Conservation (phyloP, 2,113 vertebrate genomes). For the Pyrgilauda ruficollis region DNA sequence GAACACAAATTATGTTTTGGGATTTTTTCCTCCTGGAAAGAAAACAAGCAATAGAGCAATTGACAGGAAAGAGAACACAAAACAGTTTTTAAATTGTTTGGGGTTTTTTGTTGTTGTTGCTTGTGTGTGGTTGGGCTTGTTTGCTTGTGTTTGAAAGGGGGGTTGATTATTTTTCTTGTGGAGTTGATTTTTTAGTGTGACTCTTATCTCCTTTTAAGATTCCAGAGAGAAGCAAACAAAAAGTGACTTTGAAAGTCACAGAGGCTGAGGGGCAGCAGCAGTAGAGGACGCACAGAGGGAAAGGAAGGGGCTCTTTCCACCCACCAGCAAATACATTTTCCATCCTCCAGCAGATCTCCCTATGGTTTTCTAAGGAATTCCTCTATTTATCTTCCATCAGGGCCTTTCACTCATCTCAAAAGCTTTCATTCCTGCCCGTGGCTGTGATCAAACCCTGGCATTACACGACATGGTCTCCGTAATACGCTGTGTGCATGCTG, state of each 20-base stretch:
- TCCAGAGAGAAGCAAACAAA: neutral
- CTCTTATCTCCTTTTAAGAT: neutral
- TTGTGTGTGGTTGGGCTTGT: neutral
- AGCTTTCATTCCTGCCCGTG: neutral
- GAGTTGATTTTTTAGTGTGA: neutral
- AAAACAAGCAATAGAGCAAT: neutral
- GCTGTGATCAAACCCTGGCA: neutral
- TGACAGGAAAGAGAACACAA: neutral
- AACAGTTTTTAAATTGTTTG: neutral
- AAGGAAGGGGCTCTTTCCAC: neutral
- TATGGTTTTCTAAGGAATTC: neutral
- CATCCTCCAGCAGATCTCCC: neutral
- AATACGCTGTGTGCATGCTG: fast-evolving
- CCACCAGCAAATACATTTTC: neutral
- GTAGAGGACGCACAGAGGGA: fast-evolving
- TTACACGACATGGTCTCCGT: neutral
- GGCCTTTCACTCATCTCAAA: neutral
- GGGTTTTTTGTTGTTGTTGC: fast-evolving
- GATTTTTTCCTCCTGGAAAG: neutral
- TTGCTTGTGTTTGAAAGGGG: neutral
- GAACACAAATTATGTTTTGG: neutral
- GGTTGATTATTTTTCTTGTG: neutral
- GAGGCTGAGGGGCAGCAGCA: fast-evolving
- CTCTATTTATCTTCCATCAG: neutral
- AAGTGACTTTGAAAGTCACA: neutral